Base-by-base conservation (phyloP, 2,888 invertebrate species). In the Sepiola atlantica region DNA sequence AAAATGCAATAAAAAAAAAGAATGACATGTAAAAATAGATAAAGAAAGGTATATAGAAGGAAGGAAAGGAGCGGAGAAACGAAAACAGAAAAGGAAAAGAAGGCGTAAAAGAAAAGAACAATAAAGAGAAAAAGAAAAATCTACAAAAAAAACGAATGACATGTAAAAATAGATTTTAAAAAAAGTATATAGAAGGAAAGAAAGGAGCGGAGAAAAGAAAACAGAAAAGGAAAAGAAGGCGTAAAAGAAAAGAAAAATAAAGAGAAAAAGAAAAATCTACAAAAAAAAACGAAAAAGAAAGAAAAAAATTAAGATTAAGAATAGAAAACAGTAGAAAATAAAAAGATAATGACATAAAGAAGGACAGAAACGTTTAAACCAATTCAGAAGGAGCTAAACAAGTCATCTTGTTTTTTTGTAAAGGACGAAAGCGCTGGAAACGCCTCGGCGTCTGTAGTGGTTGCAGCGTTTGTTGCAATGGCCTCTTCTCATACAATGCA, bases 301-400 rank as follows among this genome's bases (percentile, higher is more conserved):
- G 14, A n/a, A 77, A 28, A 12, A 10, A 0, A 77, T 1, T n/a
- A n/a, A n/a, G 0, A 77, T 10, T 1, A 0, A 28, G 0, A 10
- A 77, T 28, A 0, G 24, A 77, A 77, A 28, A 10, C 8, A 28
- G 28, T 12, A 28, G 28, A 12, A 77, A 77, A 77, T 21, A 61
- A 61, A 61, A 57, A 18, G 21, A 24, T 4, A 77, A 77, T 8
- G 28, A 77, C 4, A 28, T 28, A 28, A 12, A n/a, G 14, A 28
- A 0, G 14, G 0, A 20, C 10, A 21, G n/a, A 2, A 77, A 16
- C 3, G 0, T n/a, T 0, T 57, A 2, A 77, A n/a, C n/a, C 45
- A 45, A 45, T 45, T 16, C 16, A 77, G n/a, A 77, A 77, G n/a
- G 20, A n/a, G 10, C 21, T 3, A 61, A 21, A 14, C n/a, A 77